phyloP scores from a whole-genome alignment of 2,113 vertebrate species.

The Microcebus ravelobensis region DNA sequence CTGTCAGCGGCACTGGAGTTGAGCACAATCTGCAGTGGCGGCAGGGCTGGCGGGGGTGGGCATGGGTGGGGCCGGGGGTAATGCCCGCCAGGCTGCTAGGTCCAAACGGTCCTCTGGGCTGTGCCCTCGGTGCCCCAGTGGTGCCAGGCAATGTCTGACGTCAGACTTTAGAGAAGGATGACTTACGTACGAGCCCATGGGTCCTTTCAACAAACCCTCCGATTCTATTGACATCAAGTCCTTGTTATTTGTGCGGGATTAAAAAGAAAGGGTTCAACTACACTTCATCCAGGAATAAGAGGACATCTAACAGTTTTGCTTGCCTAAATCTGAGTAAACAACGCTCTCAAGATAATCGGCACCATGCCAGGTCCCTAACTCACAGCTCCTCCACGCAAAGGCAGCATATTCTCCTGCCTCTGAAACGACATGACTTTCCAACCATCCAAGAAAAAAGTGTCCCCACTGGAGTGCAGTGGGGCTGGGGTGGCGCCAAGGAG shows the following conservation, averaged over 20 bases:
- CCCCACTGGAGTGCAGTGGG: fast-evolving
- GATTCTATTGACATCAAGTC: not conserved
- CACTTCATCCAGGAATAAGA: not conserved
- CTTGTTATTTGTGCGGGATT: not conserved
- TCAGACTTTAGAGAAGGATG: not conserved
- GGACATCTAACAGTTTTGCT: not conserved
- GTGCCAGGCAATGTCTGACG: not conserved
- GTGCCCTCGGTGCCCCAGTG: fast-evolving
- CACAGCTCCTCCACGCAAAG: not conserved
- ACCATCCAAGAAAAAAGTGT: not conserved
- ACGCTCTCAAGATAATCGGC: not conserved
- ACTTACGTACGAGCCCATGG: not conserved
- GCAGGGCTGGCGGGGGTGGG: too few relatives aligned
- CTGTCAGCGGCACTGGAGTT: too few relatives aligned
- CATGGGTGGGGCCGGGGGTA: too few relatives aligned
- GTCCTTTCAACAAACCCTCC: not conserved
- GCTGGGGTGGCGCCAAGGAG: not conserved
- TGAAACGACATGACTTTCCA: too few relatives aligned
- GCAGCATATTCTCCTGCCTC: not conserved
- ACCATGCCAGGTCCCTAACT: not conserved
- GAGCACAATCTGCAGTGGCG: too few relatives aligned
- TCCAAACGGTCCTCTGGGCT: not conserved
- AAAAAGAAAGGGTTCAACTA: not conserved
- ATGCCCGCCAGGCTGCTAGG: too few relatives aligned
- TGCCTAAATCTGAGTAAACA: not conserved